These are phyloP conservation scores for Delphinapterus leucas DNA, from an alignment of 2,113 vertebrate genomes.

Conservation along the genomic window DNA sequence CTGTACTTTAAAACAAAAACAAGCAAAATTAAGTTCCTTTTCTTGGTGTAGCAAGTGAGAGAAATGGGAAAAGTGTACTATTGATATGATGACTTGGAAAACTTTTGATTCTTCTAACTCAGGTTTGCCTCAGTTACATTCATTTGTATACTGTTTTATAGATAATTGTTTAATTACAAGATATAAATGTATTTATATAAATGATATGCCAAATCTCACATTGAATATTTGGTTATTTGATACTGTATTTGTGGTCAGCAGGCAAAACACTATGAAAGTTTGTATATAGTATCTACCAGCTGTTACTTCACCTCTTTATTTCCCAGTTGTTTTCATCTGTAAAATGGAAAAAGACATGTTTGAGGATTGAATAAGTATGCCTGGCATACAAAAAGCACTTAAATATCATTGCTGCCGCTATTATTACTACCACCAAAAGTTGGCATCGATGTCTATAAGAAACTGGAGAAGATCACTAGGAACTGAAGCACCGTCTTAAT, in stretches of 20 bases:
- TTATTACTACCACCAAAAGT: neutral
- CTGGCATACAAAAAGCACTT: neutral
- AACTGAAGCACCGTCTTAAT: neutral
- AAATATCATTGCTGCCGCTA: neutral
- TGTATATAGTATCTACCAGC: neutral
- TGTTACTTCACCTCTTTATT: neutral
- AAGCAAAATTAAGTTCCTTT: neutral
- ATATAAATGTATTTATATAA: neutral
- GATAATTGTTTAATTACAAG: neutral
- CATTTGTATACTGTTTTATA: neutral
- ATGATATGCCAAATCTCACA: neutral
- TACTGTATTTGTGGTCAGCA: conserved; percentile 30
- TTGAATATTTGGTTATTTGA: neutral
- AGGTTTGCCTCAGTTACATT: neutral
- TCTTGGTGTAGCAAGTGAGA: neutral
- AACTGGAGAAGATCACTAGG: neutral
- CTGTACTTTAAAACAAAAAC: conserved; percentile 6
- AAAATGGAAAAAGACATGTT: neutral
- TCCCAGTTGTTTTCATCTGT: neutral
- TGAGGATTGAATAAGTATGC: conserved; percentile 10
- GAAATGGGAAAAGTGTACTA: neutral
- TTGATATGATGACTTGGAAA: neutral
- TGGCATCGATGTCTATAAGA: neutral
- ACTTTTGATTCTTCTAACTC: neutral
- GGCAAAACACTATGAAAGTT: neutral